Evolutionary conservation across 2,888 invertebrate species (phyloP).

Genomic region (Anoplius nigerrimus): DNA sequence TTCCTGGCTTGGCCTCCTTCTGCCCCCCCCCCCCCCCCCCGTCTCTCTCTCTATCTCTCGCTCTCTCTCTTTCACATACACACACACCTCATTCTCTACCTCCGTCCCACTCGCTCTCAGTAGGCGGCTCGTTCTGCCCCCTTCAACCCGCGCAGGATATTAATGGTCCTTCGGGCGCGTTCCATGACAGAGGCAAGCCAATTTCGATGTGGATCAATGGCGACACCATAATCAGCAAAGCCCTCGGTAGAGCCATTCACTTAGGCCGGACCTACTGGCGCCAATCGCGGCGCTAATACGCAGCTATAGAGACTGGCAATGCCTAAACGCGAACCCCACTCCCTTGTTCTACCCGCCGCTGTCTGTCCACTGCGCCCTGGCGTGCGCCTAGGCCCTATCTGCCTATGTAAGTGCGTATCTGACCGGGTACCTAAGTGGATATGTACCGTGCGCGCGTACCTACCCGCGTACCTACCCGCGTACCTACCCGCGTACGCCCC

Average conservation of each 20-base stretch:
- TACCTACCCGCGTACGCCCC: no score
- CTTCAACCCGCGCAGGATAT: constrained; percentile 52
- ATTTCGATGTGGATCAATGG: constrained; percentile 68
- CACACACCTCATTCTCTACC: neutral
- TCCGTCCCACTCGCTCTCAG: neutral
- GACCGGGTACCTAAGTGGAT: no score
- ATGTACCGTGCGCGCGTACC: no score
- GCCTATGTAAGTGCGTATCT: no score
- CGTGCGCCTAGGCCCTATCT: no score
- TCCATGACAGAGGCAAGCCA: constrained; percentile 63
- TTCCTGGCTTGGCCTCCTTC: neutral
- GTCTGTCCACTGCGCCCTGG: neutral
- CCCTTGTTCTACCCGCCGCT: neutral
- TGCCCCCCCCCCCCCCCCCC: neutral
- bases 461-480: no score
- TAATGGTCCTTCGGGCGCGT: constrained; percentile 63
- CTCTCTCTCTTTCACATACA: neutral
- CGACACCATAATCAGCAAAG: constrained; percentile 66
- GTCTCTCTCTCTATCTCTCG: neutral
- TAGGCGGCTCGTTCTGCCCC: neutral
- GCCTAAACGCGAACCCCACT: constrained; percentile 25
- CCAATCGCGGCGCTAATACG: constrained; percentile 52
- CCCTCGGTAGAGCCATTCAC: constrained; percentile 64
- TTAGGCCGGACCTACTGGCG: constrained; percentile 53
- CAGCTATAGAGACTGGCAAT: constrained; percentile 30